Evolutionary conservation across 2,113 vertebrate genomes (phyloP), one percentile per base, ranked within the genome.

Genomic region (Nycticorax nycticorax): DNA sequence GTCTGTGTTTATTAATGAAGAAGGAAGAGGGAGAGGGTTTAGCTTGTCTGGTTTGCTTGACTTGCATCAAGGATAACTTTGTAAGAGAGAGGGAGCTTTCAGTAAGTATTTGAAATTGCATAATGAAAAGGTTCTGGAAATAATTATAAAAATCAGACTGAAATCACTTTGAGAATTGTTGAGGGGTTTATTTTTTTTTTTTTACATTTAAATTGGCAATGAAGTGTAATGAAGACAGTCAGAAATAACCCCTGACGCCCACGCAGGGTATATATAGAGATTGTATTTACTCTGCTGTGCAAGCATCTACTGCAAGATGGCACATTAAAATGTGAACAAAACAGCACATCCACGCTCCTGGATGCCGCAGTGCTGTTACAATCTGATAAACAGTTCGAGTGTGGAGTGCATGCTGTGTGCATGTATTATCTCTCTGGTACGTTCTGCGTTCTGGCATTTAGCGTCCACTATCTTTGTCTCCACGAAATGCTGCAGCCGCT

Each of bases 101-200:
- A 96, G 32, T 95, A 96, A 98, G 68, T 66, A 30, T 96, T 97
- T 90, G 79, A 94, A 98, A 97, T 96, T 97, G 92, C 96, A 96
- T 98, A 98, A 97, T 98, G 96, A 98, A 98, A 98, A 97, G 94
- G 96, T 97, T 97, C 95, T 98, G 97, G 96, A 97, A 98, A 97
- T 96, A 97, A 97, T 98, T 97, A 96, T 77, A 95, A 97, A 98
- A 98, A 93, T 73, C 84, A 93, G 83, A 24, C 71, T 80, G 93
- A 95, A 96, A 96, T 97, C 86, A 91, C 94, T 97, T 92, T 39
- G 94, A 92, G 93, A 88, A 96, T 97, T 97, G 78, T 95, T 93
- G 77, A 96, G 72, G 93, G 67, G 12, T 97, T 96, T 95, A 28
- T 89, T 14, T 97, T 96, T 95, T 28, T 89, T 92, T 93, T 96